Evolutionary conservation across 2,113 vertebrate species (phyloP).

Genomic region (Chauna torquata): DNA sequence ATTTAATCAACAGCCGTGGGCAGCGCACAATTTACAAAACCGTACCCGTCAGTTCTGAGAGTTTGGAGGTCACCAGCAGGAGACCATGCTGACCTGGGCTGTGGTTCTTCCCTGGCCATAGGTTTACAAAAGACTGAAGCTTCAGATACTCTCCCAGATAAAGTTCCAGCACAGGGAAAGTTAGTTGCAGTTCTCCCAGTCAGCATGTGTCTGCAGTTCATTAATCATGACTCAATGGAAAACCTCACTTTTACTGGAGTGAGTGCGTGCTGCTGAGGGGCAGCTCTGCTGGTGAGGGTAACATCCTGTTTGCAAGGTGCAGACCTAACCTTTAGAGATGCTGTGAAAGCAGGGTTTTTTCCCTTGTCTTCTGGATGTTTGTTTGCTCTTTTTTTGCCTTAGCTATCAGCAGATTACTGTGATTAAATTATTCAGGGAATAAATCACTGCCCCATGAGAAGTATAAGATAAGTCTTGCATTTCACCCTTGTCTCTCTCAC

Average conservation of each 20-base stretch:
- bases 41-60: not conserved
- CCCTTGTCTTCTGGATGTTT: not conserved
- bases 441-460: conserved; percentile 31
- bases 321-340: not conserved
- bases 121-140: not conserved
- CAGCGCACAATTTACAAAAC: not conserved
- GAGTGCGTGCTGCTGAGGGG: not conserved
- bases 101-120: not conserved
- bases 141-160: not conserved
- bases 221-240: conserved; percentile 42
- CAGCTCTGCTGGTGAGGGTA: conserved; percentile 6
- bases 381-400: not conserved
- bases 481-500: conserved; percentile 46
- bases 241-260: not conserved
- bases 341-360: conserved; percentile 6
- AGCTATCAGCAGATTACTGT: not conserved
- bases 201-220: not conserved
- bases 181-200: not conserved
- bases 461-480: conserved; percentile 16
- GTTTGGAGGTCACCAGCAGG: conserved; percentile 6
- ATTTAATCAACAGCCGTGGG: not conserved
- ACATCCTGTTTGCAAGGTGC: not conserved
- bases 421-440: conserved; percentile 21
- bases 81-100: not conserved
- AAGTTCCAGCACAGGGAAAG: not conserved